These are phyloP conservation scores for Lycocerus yunnanus DNA, from an alignment of 2,888 invertebrate species.

Conservation along the genomic window DNA sequence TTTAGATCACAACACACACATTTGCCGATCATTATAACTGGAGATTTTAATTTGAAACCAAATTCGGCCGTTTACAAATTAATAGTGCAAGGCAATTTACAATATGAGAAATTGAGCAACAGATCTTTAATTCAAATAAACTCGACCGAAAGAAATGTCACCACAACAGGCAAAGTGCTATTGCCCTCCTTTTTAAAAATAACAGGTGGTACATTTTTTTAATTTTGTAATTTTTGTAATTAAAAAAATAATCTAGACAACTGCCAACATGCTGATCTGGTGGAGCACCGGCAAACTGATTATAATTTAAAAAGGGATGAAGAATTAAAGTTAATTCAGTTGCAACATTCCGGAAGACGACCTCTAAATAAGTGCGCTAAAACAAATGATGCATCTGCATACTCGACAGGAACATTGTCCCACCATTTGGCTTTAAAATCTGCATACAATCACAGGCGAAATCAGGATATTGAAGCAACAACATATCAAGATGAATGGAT, in stretches of 20 bases:
- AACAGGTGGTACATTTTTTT: slow-evolving; percentile 51
- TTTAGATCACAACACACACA: slow-evolving; percentile 53
- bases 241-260: slow-evolving; percentile 41
- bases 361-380: slow-evolving; percentile 17
- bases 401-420: slow-evolving; percentile 65
- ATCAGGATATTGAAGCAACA: slow-evolving; percentile 65
- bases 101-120: slow-evolving; percentile 47
- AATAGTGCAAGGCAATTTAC: slow-evolving; percentile 66
- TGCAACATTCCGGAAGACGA: slow-evolving; percentile 37
- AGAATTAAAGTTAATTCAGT: slow-evolving; percentile 47
- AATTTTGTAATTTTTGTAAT: background rate
- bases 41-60: slow-evolving; percentile 90
- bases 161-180: slow-evolving; percentile 41
- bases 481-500: slow-evolving; percentile 78
- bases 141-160: slow-evolving; percentile 28
- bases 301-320: slow-evolving; percentile 36
- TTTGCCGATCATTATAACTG: slow-evolving; percentile 83
- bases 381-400: slow-evolving; percentile 50
- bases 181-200: slow-evolving; percentile 54
- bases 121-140: slow-evolving; percentile 41
- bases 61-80: slow-evolving; percentile 73
- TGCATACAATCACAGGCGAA: slow-evolving; percentile 65
- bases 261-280: slow-evolving; percentile 48
- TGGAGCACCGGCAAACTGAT: slow-evolving; percentile 37
- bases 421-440: slow-evolving; percentile 73